phyloP scores from a whole-genome alignment of 2,888 invertebrate species.

The Zonitis immaculata region DNA sequence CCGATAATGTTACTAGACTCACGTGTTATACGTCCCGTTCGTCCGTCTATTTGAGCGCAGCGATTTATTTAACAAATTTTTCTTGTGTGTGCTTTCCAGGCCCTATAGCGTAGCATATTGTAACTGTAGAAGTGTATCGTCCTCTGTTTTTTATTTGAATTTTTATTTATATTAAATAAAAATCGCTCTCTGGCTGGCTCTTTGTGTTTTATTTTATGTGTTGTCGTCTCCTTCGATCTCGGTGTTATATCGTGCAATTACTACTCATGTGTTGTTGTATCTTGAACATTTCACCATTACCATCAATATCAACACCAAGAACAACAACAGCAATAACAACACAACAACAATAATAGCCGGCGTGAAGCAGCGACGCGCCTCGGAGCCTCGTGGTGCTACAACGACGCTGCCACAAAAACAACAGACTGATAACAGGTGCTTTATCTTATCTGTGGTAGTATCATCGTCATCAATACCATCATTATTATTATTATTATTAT shows the following conservation, averaged over 20 bases:
- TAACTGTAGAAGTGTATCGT: constrained; percentile 18
- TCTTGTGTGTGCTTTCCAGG: constrained; percentile 31
- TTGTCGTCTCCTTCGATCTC: constrained; percentile 17
- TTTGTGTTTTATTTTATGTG: constrained; percentile 5
- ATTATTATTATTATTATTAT: no score
- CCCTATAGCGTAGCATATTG: constrained; percentile 24
- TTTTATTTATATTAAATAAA: constrained; percentile 16
- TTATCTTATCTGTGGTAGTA: constrained; percentile 32
- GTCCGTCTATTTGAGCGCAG: constrained; percentile 11
- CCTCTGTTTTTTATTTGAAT: constrained; percentile 2
- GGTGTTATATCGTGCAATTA: constrained; percentile 8
- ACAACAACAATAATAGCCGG: no score
- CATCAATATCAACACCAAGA: constrained; percentile 9
- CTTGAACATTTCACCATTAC: constrained; percentile 4
- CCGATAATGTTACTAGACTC: constrained; percentile 19
- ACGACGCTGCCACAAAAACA: constrained; percentile 5
- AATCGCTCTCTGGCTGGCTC: constrained; percentile 22
- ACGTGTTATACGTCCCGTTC: constrained; percentile 23
- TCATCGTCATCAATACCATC: no score
- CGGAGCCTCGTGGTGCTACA: constrained; percentile 11
- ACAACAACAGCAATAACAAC: no score
- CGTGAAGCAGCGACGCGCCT: constrained; percentile 14
- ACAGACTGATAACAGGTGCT: constrained; percentile 34
- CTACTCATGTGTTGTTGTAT: constrained; percentile 6
- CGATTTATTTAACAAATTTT: constrained; percentile 23